phyloP scores from a whole-genome alignment of 2,888 invertebrate species.

The Cremastobaeus sp. region DNA sequence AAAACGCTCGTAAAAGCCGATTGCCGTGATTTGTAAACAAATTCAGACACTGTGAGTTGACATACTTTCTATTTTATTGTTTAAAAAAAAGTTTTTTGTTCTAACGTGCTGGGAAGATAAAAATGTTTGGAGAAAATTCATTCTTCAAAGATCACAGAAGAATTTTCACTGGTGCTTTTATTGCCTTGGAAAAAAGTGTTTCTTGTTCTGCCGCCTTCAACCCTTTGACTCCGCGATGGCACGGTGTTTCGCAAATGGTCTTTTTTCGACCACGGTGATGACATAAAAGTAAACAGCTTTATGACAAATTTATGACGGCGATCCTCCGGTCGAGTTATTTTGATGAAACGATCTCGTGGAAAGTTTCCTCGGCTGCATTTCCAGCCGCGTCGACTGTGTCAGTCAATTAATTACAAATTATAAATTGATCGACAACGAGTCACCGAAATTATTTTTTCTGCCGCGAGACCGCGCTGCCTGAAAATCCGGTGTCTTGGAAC shows the following conservation, averaged over 20 bases:
- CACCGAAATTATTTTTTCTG: conserved; percentile 26
- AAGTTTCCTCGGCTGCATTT: conserved; percentile 11
- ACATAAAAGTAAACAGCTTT: conserved; percentile 29
- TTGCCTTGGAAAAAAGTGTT: conserved; percentile 28
- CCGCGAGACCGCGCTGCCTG: too few relatives aligned
- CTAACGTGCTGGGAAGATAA: conserved; percentile 2
- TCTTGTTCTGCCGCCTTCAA: conserved; percentile 37
- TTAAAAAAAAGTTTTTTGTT: conserved; percentile 19
- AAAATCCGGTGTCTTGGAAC: neutral
- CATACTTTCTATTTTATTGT: conserved; percentile 45
- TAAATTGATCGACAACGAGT: conserved; percentile 22
- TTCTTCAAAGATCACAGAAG: conserved; percentile 16
- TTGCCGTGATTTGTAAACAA: conserved; percentile 20
- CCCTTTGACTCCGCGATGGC: conserved; percentile 33
- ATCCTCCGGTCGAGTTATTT: conserved; percentile 27
- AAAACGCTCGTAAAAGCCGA: conserved; percentile 12
- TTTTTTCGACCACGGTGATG: conserved; percentile 14
- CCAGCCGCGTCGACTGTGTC: conserved; percentile 8
- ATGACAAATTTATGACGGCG: conserved; percentile 36
- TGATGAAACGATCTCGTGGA: conserved; percentile 15
- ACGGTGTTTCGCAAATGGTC: conserved; percentile 25
- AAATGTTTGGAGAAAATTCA: conserved; percentile 22
- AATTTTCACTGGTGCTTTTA: conserved; percentile 10
- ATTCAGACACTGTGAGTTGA: too few relatives aligned
- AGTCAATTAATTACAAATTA: conserved; percentile 24